phyloP scores from a whole-genome alignment of 2,113 vertebrate genomes.

The Cebus imitator region DNA sequence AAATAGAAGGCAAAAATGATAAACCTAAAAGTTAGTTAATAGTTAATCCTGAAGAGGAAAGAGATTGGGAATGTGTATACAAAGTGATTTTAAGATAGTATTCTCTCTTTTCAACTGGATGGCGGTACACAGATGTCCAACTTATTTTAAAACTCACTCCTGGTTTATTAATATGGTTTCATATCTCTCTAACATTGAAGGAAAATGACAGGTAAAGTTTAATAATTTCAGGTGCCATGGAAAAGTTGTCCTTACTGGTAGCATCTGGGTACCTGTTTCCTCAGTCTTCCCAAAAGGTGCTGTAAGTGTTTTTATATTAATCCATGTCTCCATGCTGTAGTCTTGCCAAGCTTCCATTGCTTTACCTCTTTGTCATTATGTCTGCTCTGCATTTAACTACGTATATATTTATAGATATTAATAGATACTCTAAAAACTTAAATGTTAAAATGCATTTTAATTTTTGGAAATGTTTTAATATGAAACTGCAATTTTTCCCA shows the following conservation, averaged over 20 bases:
- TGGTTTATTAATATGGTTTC: not conserved
- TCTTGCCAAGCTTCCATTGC: not conserved
- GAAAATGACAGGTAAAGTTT: not conserved
- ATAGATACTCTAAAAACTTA: not conserved
- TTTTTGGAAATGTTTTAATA: not conserved
- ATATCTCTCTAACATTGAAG: not conserved
- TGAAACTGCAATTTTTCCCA: not conserved
- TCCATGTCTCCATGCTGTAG: not conserved
- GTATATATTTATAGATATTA: not conserved
- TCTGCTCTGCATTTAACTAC: not conserved
- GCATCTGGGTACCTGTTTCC: not conserved
- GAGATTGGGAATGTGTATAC: not conserved
- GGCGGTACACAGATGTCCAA: not conserved
- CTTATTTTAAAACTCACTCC: fast-evolving
- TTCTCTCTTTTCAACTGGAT: not conserved
- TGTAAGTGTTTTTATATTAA: not conserved
- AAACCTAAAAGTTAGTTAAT: not conserved
- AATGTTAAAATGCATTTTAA: not conserved
- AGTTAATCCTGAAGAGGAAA: not conserved
- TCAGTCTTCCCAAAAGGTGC: fast-evolving
- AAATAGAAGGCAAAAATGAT: not conserved
- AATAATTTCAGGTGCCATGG: not conserved
- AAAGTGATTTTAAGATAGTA: not conserved
- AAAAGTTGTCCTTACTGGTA: not conserved
- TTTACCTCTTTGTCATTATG: not conserved